Percentiles rank a stretch among this genome's conserved stretches.
Evolutionary conservation across 2,888 invertebrate genomes (phyloP).

Genomic region (Nudaria mundana): DNA sequence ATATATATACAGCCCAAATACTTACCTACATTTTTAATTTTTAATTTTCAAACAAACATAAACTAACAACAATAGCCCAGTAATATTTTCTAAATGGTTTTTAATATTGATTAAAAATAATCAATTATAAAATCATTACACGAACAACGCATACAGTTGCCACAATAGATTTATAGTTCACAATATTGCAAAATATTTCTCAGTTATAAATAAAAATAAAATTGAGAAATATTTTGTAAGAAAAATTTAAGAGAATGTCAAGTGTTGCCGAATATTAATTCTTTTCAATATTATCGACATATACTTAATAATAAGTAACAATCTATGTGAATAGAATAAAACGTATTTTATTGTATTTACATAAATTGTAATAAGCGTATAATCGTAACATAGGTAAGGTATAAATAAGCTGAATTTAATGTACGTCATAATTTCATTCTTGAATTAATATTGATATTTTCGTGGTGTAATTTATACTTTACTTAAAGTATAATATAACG

Average conservation of each 20-base stretch:
- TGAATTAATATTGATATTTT: slow-evolving; percentile 69
- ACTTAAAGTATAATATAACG: slow-evolving; percentile 23
- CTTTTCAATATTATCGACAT: slow-evolving; percentile 77
- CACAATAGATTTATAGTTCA: slow-evolving; percentile 71
- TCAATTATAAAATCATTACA: slow-evolving; percentile 39
- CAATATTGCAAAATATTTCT: slow-evolving; percentile 41
- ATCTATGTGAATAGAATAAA: slow-evolving; percentile 45
- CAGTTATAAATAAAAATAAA: slow-evolving; percentile 16
- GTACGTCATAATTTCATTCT: slow-evolving; percentile 78
- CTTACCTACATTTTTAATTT: slow-evolving; percentile 57
- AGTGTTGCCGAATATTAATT: slow-evolving; percentile 80
- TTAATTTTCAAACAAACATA: slow-evolving; percentile 45
- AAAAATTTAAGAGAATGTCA: slow-evolving; percentile 66
- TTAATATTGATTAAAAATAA: slow-evolving; percentile 39
- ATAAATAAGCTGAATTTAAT: slow-evolving; percentile 77
- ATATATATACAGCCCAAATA: slow-evolving; percentile 68
- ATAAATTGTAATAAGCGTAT: slow-evolving; percentile 56
- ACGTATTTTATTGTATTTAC: slow-evolving; percentile 40
- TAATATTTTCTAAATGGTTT: slow-evolving; percentile 59
- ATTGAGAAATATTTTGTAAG: slow-evolving; percentile 43
- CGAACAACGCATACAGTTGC: slow-evolving; percentile 62
- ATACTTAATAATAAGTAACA: slow-evolving; percentile 68
- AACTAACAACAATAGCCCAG: slow-evolving; percentile 73
- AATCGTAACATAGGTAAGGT: slow-evolving; percentile 78
- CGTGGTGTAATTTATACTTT: slow-evolving; percentile 25